Evolutionary conservation across 1,140 invertebrate species (phyloP).

Genomic region (Temnothorax longispinosus): DNA sequence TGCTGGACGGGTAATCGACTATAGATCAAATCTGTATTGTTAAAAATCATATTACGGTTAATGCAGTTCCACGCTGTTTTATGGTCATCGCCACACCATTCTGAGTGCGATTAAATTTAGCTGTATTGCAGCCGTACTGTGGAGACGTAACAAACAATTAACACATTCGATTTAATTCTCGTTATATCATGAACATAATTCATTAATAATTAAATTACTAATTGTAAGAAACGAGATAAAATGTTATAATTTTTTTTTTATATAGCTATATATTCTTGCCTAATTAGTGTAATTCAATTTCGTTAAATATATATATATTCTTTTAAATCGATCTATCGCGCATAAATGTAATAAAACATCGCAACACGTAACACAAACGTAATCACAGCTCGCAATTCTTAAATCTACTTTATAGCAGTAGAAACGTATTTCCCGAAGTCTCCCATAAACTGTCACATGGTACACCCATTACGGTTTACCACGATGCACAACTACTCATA

Average conservation of each 20-base stretch:
- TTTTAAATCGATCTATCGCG: background rate
- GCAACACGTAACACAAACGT: background rate
- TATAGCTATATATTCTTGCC: background rate
- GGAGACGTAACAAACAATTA: conserved; percentile 30
- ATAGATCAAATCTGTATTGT: conserved; percentile 59
- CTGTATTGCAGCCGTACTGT: background rate
- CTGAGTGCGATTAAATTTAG: conserved; percentile 22
- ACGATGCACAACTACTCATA: conserved; percentile 14
- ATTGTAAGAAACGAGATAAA: background rate
- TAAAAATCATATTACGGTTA: conserved; percentile 57
- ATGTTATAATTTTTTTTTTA: background rate
- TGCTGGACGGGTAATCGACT: conserved; percentile 46
- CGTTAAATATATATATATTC: no score
- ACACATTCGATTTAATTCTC: background rate
- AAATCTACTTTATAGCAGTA: background rate
- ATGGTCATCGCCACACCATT: background rate
- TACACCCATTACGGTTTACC: conserved; percentile 43
- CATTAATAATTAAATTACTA: background rate
- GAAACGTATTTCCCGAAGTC: background rate
- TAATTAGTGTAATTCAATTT: conserved; percentile 3
- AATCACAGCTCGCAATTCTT: background rate
- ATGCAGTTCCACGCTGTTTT: conserved; percentile 43
- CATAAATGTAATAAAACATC: background rate
- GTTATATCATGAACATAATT: background rate
- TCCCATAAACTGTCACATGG: conserved; percentile 29